Percentiles rank a stretch among this genome's conserved stretches.
Evolutionary conservation across 2,888 invertebrate species (phyloP).

Genomic region (Thymelicus sylvestris): DNA sequence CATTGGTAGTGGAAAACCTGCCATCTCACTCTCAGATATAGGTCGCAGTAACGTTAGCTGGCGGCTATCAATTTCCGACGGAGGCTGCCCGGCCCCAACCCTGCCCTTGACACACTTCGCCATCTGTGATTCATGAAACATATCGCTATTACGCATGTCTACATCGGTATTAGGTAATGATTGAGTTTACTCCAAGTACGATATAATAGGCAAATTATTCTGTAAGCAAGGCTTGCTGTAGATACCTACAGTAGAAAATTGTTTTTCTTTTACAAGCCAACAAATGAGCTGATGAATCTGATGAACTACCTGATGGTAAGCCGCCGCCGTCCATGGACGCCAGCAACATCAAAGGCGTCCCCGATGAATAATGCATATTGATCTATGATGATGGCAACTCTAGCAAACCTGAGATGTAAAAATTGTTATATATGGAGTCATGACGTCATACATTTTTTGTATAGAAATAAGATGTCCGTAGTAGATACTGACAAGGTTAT

Average conservation of each 20-base stretch:
- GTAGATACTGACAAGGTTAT: neutral
- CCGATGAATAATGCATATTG: no score
- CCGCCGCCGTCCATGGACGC: no score
- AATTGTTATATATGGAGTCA: neutral
- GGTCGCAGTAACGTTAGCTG: constrained; percentile 28
- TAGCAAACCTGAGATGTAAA: neutral
- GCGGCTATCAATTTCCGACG: constrained; percentile 17
- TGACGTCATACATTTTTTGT: neutral
- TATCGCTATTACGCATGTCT: neutral
- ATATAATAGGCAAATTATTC: no score
- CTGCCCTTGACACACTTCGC: constrained; percentile 13
- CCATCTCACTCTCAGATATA: constrained; percentile 27
- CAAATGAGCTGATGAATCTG: no score
- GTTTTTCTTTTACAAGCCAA: no score
- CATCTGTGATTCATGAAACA: constrained; percentile 18
- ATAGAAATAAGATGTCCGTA: neutral
- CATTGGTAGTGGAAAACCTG: constrained; percentile 5
- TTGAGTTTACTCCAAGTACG: no score
- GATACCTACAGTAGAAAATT: no score
- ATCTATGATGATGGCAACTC: no score
- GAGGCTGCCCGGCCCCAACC: constrained; percentile 15
- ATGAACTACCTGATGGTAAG: no score
- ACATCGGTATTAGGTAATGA: neutral
- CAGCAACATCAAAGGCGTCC: no score
- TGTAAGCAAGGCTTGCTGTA: no score